Evolutionary conservation across 2,797 vertebrate genomes (phyloP).

Genomic region (Petrocephalus schoutedeni): DNA sequence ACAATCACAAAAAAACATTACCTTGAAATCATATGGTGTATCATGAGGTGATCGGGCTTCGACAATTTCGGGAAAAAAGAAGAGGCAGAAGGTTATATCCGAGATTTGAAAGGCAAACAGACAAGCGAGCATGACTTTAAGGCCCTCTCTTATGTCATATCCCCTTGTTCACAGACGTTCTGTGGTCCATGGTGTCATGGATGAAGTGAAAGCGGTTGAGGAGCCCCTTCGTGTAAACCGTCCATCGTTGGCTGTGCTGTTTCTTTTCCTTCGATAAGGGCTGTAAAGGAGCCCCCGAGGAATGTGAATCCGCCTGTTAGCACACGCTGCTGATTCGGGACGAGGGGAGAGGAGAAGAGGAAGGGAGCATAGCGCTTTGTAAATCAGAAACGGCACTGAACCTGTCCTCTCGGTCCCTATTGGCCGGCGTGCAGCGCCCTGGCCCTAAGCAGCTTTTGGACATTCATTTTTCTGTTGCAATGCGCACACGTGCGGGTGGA

Average conservation of each 20-base stretch:
- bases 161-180: neutral
- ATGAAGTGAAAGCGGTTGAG: neutral
- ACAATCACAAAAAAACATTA: neutral
- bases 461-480: neutral
- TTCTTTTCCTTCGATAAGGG: neutral
- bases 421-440: neutral
- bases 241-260: neutral
- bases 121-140: neutral
- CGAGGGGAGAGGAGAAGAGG: conserved; percentile 22
- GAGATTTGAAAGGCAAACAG: neutral
- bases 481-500: neutral
- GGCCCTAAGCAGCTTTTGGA: neutral
- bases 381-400: conserved; percentile 36
- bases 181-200: neutral
- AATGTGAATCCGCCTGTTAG: conserved; percentile 21
- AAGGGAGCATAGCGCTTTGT: conserved; percentile 41
- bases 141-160: neutral
- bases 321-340: neutral
- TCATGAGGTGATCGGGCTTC: neutral
- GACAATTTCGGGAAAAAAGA: neutral
- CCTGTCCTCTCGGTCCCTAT: neutral
- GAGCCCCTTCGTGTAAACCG: neutral
- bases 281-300: neutral
- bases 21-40: neutral
- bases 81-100: neutral